Conservation (phyloP, 2,113 vertebrate species). For the Noturus placidus region DNA sequence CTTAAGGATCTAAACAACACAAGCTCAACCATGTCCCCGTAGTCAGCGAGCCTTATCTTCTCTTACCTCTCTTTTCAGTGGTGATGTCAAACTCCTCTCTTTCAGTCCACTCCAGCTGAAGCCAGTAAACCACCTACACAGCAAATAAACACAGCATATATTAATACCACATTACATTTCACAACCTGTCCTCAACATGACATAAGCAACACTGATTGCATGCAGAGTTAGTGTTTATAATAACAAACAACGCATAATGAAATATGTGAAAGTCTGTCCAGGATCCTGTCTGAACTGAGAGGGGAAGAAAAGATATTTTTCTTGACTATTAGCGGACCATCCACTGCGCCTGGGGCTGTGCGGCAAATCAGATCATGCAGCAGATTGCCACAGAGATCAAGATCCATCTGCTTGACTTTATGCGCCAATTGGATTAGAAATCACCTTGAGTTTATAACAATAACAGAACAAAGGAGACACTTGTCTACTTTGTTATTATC, state of each 20-base stretch:
- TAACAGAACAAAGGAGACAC: neutral
- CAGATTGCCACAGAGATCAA: slow-evolving; percentile 29
- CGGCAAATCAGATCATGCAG: slow-evolving; percentile 29
- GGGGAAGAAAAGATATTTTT: slow-evolving; percentile 18
- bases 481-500: neutral
- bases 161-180: slow-evolving; percentile 9
- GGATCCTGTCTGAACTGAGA: slow-evolving; percentile 20
- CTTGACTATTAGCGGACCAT: slow-evolving; percentile 27
- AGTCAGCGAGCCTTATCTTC: neutral
- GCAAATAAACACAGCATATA: neutral
- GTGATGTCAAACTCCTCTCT: slow-evolving; percentile 77
- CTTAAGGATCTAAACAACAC: neutral
- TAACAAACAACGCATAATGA: neutral
- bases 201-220: neutral
- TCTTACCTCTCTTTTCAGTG: slow-evolving; percentile 85
- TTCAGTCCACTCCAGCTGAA: slow-evolving; percentile 92
- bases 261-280: neutral
- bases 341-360: slow-evolving; percentile 17
- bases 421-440: slow-evolving; percentile 32
- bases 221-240: slow-evolving; percentile 19
- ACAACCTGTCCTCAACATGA: neutral
- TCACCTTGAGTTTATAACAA: slow-evolving; percentile 9
- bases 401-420: slow-evolving; percentile 39
- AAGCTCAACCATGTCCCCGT: neutral
- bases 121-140: slow-evolving; percentile 85